Evolutionary conservation across 2,888 invertebrate genomes (phyloP), one percentile per base, ranked within the genome.

Genomic region (Spodoptera exigua): DNA sequence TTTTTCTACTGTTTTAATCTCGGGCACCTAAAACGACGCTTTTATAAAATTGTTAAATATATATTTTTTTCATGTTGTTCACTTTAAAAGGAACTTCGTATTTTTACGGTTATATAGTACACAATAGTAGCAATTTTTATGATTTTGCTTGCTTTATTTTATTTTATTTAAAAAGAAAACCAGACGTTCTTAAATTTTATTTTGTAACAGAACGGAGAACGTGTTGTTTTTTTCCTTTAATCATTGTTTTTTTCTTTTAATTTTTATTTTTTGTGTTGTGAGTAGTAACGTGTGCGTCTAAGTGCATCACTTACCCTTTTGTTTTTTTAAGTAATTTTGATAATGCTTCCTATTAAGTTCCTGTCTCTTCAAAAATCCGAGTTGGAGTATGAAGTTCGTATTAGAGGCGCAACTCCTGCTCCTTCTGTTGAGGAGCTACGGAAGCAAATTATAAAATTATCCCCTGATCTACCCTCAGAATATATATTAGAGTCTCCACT

Each of bases 321-420:
- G 7, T 7, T 36, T 37, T 13, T 44, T 44, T 44, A 2, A n/a
- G 9, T 35, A 10, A 5, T 18, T 37, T 37, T 48, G 13, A 48
- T 7, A 18, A 48, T 48, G 37, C 37, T 47, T 36, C 47, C 37
- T 21, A 48, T 48, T 48, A 48, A 37, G 47, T 48, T 18, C 17
- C 18, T 48, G 37, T 58, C 57, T 32, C 40, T 58, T 27, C 57
- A 57, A 39, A 57, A 57, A 21, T 32, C 57, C n/a, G 57, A 57
- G 39, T 32, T 57, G 17, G 57, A 51, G n/a, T 58, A 58, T 51
- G 57, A 58, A 18, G 57, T 58, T 39, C 49, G 45, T 3, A 52
- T 58, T 40, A 40, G 58, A 43, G 52, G 51, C 35, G 58, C 44
- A 12, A n/a, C 48, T 17, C 41, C 48, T 16, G 56, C 48, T 9